phyloP scores from a whole-genome alignment of 2,888 invertebrate species.

The Cacoxenus indagator region DNA sequence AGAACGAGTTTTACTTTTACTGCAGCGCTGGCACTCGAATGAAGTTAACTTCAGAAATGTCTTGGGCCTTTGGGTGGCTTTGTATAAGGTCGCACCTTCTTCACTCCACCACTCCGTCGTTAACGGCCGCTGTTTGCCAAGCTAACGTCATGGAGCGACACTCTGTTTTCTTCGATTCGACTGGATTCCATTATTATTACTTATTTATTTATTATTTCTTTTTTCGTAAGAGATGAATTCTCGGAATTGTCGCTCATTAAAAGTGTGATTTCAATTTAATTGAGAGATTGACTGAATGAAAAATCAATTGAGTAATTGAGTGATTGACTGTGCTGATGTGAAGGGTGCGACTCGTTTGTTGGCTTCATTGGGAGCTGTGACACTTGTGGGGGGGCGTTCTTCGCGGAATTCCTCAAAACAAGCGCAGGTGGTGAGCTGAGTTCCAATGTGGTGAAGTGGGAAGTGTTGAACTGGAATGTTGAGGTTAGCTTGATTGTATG shows the following conservation, averaged over 20 bases:
- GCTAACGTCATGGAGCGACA: slow-evolving; percentile 25
- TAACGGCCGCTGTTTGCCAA: too few relatives aligned
- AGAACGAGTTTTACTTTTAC: slow-evolving; percentile 50
- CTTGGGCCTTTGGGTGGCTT: too few relatives aligned
- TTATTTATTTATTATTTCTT: not conserved
- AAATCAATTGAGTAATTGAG: not conserved
- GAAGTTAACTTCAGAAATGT: too few relatives aligned
- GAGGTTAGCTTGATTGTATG: too few relatives aligned
- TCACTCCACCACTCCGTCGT: not conserved
- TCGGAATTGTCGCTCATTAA: slow-evolving; percentile 48
- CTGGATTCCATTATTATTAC: not conserved
- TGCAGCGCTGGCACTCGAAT: too few relatives aligned
- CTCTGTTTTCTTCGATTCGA: not conserved
- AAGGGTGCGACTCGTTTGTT: slow-evolving; percentile 35
- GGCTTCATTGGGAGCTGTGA: slow-evolving; percentile 21
- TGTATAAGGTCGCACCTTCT: not conserved
- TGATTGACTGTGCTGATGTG: slow-evolving; percentile 23
- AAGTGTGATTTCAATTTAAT: slow-evolving; percentile 51
- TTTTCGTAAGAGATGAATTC: slow-evolving; percentile 35
- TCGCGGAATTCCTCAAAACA: too few relatives aligned
- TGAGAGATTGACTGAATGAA: slow-evolving; percentile 26
- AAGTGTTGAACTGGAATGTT: too few relatives aligned
- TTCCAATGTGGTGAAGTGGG: too few relatives aligned
- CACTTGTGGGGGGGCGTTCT: too few relatives aligned
- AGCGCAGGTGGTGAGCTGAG: too few relatives aligned